Evolutionary conservation across 2,113 vertebrate genomes (phyloP).

Genomic region (Clarias magur): DNA sequence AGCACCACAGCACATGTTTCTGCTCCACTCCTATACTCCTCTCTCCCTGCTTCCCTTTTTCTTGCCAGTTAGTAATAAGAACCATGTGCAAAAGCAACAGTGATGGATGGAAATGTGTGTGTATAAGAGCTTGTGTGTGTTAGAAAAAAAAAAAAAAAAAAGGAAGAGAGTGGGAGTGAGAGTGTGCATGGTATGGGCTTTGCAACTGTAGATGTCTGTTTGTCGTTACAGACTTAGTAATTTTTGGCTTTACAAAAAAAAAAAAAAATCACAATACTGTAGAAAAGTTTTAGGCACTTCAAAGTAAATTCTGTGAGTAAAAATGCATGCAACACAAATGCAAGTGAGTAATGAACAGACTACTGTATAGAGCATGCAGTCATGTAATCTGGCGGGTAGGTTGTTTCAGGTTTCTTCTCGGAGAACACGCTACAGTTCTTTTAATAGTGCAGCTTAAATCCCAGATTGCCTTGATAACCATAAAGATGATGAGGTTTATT

Average conservation of each 20-base stretch:
- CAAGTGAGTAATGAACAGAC: too few species aligned
- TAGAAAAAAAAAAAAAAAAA: neutral
- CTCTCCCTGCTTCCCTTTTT: slow-evolving; percentile 53
- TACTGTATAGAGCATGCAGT: too few species aligned
- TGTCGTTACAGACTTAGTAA: slow-evolving; percentile 37
- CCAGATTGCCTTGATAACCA: neutral
- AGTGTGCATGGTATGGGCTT: slow-evolving; percentile 39
- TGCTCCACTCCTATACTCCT: slow-evolving; percentile 50
- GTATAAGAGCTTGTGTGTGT: slow-evolving; percentile 40
- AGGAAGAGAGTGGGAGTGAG: slow-evolving; percentile 25
- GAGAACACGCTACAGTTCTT: neutral
- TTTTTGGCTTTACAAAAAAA: neutral
- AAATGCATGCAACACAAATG: neutral
- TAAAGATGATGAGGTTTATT: neutral
- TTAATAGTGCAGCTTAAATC: neutral
- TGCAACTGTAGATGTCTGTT: slow-evolving; percentile 42
- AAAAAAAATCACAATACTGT: neutral
- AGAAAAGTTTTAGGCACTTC: neutral
- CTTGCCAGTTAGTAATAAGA: slow-evolving; percentile 74
- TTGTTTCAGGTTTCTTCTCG: neutral
- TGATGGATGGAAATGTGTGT: slow-evolving; percentile 72
- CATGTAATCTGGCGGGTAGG: neutral
- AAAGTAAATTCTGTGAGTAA: neutral
- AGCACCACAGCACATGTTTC: slow-evolving; percentile 65
- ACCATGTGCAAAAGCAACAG: slow-evolving; percentile 77